phyloP scores from a whole-genome alignment of 2,888 invertebrate species.

The Caenorhabditis sp. region DNA sequence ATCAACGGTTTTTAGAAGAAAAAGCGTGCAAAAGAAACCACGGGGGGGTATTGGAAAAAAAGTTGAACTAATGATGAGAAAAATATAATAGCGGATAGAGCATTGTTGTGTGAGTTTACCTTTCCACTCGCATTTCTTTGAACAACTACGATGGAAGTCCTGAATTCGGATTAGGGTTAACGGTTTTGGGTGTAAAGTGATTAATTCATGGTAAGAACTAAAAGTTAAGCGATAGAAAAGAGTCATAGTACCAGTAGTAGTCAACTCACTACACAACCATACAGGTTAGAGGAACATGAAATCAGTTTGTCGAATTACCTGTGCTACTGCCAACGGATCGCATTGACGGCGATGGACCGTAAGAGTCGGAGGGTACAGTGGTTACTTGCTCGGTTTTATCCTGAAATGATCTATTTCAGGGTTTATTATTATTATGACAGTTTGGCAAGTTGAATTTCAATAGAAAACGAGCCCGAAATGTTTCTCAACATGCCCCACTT shows the following conservation, averaged over 20 bases:
- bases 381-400: conserved; percentile 40
- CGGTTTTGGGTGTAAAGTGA: neutral
- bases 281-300: too few relatives aligned
- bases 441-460: neutral
- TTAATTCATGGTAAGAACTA: neutral
- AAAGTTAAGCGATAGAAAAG: conserved; percentile 50
- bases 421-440: neutral
- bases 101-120: conserved; percentile 43
- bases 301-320: too few relatives aligned
- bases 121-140: conserved; percentile 13
- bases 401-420: conserved; percentile 8
- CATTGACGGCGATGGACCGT: conserved; percentile 61
- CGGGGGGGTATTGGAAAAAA: conserved; percentile 19
- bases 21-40: conserved; percentile 30
- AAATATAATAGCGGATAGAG: conserved; percentile 35
- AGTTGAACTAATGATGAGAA: too few relatives aligned
- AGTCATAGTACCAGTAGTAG: conserved; percentile 13
- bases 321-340: conserved; percentile 64
- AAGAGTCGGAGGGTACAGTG: conserved; percentile 34
- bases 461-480: too few relatives aligned
- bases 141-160: conserved; percentile 34
- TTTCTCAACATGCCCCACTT: too few relatives aligned
- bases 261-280: conserved; percentile 10
- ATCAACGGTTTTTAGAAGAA: too few relatives aligned
- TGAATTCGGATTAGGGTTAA: conserved; percentile 34